These are phyloP conservation scores for Channa maculata DNA, from an alignment of 2,113 vertebrate genomes.

Conservation along the genomic window DNA sequence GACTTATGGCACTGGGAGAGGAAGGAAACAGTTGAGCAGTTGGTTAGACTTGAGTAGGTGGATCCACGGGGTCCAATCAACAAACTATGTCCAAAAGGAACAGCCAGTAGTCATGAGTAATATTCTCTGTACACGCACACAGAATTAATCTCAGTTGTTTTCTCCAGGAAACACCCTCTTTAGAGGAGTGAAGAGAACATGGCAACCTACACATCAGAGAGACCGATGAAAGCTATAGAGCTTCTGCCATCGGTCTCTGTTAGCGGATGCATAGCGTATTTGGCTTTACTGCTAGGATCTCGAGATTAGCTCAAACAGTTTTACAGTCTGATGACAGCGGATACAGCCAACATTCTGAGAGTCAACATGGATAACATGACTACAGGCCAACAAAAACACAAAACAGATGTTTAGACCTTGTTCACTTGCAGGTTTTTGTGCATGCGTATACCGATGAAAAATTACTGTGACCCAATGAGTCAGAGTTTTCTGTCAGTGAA, in stretches of 20 bases:
- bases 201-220: slow-evolving; percentile 2
- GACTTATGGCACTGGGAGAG: slow-evolving; percentile 30
- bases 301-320: slow-evolving; percentile 41
- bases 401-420: slow-evolving; percentile 47
- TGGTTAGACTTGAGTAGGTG: slow-evolving; percentile 37
- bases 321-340: slow-evolving; percentile 57
- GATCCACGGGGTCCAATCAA: slow-evolving; percentile 56
- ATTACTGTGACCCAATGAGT: not conserved
- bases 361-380: slow-evolving; percentile 36
- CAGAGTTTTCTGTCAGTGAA: too few relatives aligned
- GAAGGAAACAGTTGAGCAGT: slow-evolving; percentile 28
- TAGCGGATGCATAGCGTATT: not conserved
- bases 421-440: not conserved
- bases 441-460: not conserved
- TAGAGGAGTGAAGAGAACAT: not conserved
- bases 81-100: slow-evolving; percentile 54
- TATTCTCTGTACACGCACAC: slow-evolving; percentile 27
- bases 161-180: slow-evolving; percentile 19
- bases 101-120: slow-evolving; percentile 55
- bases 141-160: slow-evolving; percentile 30
- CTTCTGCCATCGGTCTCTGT: slow-evolving; percentile 32
- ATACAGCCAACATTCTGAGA: slow-evolving; percentile 17
- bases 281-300: slow-evolving; percentile 23
- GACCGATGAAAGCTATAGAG: slow-evolving; percentile 15
- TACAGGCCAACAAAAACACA: slow-evolving; percentile 33